These are phyloP conservation scores for Cephus cinctus DNA, from an alignment of 1,140 invertebrate genomes.

Conservation along the genomic window DNA sequence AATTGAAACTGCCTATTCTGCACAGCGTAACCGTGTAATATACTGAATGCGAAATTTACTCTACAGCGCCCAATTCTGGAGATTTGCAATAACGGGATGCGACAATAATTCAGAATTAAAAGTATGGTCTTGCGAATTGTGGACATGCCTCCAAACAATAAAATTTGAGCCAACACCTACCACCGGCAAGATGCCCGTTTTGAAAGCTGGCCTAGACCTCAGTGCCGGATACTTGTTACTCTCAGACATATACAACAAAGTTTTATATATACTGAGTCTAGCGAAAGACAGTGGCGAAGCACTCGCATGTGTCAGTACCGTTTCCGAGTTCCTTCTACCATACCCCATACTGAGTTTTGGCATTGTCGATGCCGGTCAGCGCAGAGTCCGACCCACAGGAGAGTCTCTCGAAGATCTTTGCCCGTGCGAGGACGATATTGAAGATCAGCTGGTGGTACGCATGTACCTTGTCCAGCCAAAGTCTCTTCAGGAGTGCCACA, in stretches of 20 bases:
- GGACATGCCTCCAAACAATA: slow-evolving; percentile 89
- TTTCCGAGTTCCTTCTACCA: slow-evolving; percentile 81
- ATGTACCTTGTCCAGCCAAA: slow-evolving; percentile 88
- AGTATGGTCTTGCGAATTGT: slow-evolving; percentile 91
- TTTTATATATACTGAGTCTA: slow-evolving; percentile 78
- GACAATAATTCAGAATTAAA: slow-evolving; percentile 89
- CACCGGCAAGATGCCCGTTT: slow-evolving; percentile 43
- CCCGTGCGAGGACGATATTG: slow-evolving; percentile 45
- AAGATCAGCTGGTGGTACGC: slow-evolving; percentile 62
- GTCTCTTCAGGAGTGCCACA: slow-evolving; percentile 81
- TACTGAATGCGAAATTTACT: background rate
- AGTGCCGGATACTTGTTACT: slow-evolving; percentile 81
- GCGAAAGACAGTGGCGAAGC: slow-evolving; percentile 58
- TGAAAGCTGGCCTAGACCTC: slow-evolving; percentile 81
- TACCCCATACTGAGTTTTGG: slow-evolving; percentile 84
- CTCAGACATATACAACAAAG: slow-evolving; percentile 77
- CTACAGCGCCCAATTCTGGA: slow-evolving; percentile 85
- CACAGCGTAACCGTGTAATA: slow-evolving; percentile 12
- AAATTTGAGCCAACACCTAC: slow-evolving; percentile 60
- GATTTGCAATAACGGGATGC: slow-evolving; percentile 87
- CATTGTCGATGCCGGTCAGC: slow-evolving; percentile 71
- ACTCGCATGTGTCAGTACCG: slow-evolving; percentile 62
- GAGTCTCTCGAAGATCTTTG: slow-evolving; percentile 50
- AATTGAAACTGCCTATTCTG: slow-evolving; percentile 7
- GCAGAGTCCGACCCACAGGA: slow-evolving; percentile 41